Percentiles rank a stretch among this genome's conserved stretches.
Conservation (phyloP, 2,888 invertebrate genomes). For the Unio delphinus region DNA sequence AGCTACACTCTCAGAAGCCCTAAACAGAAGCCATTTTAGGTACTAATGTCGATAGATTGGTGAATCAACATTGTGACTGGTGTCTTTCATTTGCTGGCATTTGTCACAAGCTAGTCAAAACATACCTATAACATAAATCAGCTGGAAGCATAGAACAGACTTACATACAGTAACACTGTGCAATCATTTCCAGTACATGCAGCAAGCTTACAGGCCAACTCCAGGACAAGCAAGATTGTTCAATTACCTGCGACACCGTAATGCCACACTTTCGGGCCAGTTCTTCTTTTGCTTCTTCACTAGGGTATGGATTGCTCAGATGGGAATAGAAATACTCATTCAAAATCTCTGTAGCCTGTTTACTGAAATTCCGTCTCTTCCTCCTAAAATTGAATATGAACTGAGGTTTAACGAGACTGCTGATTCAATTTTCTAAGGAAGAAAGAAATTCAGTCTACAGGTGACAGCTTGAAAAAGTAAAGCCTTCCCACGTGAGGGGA, state of each 20-base stretch:
- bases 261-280: constrained; percentile 99
- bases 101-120: too few relatives aligned
- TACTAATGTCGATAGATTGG: too few relatives aligned
- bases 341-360: constrained; percentile 98
- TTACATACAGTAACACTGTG: too few relatives aligned
- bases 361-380: constrained; percentile 99
- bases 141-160: too few relatives aligned
- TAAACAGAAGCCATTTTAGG: too few relatives aligned
- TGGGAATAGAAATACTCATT: constrained; percentile 99
- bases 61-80: too few relatives aligned
- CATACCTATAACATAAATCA: too few relatives aligned
- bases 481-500: background rate
- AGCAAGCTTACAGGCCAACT: too few relatives aligned
- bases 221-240: background rate
- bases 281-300: constrained; percentile 99
- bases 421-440: constrained; percentile 3
- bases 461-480: constrained; percentile 1
- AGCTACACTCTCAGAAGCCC: too few relatives aligned
- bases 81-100: too few relatives aligned
- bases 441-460: constrained; percentile 5
- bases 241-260: constrained; percentile 90
- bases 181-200: too few relatives aligned
- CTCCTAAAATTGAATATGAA: constrained; percentile 67
- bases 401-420: background rate
- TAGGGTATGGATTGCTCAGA: constrained; percentile 99